Conservation (phyloP, 2,797 vertebrate genomes). For the Enoplosus armatus region DNA sequence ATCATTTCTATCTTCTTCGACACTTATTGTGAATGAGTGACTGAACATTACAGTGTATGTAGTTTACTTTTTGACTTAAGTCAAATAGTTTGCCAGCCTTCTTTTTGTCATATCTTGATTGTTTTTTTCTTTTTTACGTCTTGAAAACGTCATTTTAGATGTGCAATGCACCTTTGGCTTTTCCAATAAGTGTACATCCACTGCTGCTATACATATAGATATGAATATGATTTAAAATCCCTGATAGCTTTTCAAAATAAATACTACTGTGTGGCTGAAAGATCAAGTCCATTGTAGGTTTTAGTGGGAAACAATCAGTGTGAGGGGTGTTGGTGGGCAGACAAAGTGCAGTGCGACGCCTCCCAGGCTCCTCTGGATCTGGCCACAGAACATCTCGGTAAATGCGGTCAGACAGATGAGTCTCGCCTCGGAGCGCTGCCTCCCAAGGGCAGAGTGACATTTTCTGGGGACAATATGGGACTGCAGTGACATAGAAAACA, state of each 20-base stretch:
- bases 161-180: background rate
- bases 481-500: slow-evolving; percentile 79
- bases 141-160: background rate
- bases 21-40: slow-evolving; percentile 41
- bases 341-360: slow-evolving; percentile 72
- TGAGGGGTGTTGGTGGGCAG: slow-evolving; percentile 72
- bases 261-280: slow-evolving; percentile 27
- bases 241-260: slow-evolving; percentile 18
- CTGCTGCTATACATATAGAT: background rate
- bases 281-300: slow-evolving; percentile 41
- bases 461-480: slow-evolving; percentile 83
- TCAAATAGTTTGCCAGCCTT: background rate
- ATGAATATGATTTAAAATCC: slow-evolving; percentile 23
- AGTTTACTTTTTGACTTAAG: slow-evolving; percentile 1
- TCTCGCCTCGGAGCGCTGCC: slow-evolving; percentile 75
- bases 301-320: slow-evolving; percentile 51
- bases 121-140: background rate
- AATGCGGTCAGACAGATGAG: slow-evolving; percentile 85
- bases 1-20: background rate
- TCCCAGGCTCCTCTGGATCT: slow-evolving; percentile 74
- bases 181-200: background rate
- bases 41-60: slow-evolving; percentile 7
- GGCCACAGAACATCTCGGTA: slow-evolving; percentile 78
- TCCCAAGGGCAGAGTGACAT: slow-evolving; percentile 85
- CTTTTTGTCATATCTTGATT: background rate